Conservation (phyloP, 1,140 invertebrate genomes). For the Leptestheria dahalacensis region DNA sequence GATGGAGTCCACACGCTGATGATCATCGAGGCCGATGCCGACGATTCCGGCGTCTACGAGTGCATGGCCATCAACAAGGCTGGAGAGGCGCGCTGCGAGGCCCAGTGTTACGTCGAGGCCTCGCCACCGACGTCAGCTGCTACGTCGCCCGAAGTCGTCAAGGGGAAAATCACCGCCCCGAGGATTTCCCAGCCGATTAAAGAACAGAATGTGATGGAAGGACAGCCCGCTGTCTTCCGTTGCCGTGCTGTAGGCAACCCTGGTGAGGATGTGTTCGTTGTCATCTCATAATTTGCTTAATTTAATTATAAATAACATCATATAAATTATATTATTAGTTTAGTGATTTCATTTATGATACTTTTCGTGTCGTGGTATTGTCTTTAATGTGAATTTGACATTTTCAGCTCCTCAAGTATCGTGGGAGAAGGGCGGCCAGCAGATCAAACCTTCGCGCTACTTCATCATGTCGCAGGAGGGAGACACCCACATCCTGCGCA, state of each 20-base stretch:
- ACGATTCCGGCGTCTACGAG: slow-evolving; percentile 79
- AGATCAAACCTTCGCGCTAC: slow-evolving; percentile 90
- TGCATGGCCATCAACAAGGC: slow-evolving; percentile 79
- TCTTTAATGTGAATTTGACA: too few species aligned
- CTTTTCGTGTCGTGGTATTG: too few species aligned
- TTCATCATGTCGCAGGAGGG: slow-evolving; percentile 87
- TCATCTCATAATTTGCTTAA: too few species aligned
- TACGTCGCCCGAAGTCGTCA: slow-evolving; percentile 5
- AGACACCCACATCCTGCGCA: slow-evolving; percentile 65
- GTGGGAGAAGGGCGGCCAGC: slow-evolving; percentile 83
- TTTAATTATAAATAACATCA: too few species aligned
- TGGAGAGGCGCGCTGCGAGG: slow-evolving; percentile 80
- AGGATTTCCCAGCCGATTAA: slow-evolving; percentile 60
- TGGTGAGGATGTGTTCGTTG: too few species aligned
- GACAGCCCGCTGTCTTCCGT: slow-evolving; percentile 68
- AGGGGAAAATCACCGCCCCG: slow-evolving; percentile 45
- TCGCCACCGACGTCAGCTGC: slow-evolving; percentile 2
- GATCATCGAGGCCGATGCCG: slow-evolving; percentile 65
- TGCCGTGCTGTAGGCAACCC: slow-evolving; percentile 67
- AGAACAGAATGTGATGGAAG: slow-evolving; percentile 69
- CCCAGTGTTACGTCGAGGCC: slow-evolving; percentile 55
- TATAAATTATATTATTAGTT: too few species aligned
- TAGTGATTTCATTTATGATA: too few species aligned
- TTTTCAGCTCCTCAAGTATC: slow-evolving; percentile 68
- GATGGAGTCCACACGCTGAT: slow-evolving; percentile 60